Base-by-base conservation (phyloP, 2,888 invertebrate genomes). In the Camponotus fellah region DNA sequence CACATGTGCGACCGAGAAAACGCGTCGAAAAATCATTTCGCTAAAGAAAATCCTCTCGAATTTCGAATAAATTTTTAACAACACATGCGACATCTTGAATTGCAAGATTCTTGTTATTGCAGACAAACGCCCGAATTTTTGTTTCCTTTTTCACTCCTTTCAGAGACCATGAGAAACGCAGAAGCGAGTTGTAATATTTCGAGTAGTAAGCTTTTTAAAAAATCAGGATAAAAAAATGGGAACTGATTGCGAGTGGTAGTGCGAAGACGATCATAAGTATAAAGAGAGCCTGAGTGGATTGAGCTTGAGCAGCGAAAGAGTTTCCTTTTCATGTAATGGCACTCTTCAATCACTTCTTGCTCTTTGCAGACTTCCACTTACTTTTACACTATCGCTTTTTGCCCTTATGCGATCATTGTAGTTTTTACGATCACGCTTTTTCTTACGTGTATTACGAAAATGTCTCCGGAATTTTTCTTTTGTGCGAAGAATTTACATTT, bases 321-420 rank as follows among this genome's bases (percentile, higher is more conserved):
- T 71, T 71, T 60, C 71, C 71, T 71, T 69, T 71, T 69, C 79
- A 26, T 8, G 46, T 71, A 46, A 80, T 60, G 21, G 79, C 60
- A 60, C 60, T 69, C 71, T 26, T 80, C 79, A 80, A 80, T 80
- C 79, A 71, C 71, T 71, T 80, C 46, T 80, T 71, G 37, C 71
- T 37, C 12, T 49, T 80, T 46, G 26, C 49, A 9, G 60, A 71
- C 79, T 80, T 60, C 17, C 71, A 69, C 60, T 37, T 49, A 46
- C 37, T 71, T 71, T 80, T 80, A 37, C 37, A 46, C 71, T 71
- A 71, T 80, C 71, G 6, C 69, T 71, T 80, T 68, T 80, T 26
- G 37, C 12, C 46, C 26, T 58, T 62, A 26, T 40, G 69, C 79
- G 60, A 80, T 80, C 71, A 71, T 80, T 71, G 71, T 71, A 49